phyloP scores from a whole-genome alignment of 2,888 invertebrate species.

The Brassicogethes aeneus region DNA sequence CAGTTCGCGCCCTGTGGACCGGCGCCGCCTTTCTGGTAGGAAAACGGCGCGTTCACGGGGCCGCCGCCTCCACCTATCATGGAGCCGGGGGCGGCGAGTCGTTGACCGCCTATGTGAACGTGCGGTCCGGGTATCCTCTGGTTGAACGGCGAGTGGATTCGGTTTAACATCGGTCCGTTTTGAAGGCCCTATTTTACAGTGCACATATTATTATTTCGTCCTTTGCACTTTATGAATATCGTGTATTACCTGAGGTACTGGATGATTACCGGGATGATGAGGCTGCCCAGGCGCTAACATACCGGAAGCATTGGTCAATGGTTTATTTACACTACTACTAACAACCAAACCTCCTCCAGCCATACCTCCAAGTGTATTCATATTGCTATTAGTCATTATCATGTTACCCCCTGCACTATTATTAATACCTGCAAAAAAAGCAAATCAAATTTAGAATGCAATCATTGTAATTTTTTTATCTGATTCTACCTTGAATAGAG shows the following conservation, averaged over 20 bases:
- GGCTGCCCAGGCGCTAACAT: constrained; percentile 53
- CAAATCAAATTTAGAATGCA: no score
- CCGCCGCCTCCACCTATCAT: constrained; percentile 41
- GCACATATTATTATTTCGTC: constrained; percentile 2
- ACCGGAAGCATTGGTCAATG: constrained; percentile 46
- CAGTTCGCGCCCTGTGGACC: constrained; percentile 40
- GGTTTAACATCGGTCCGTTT: constrained; percentile 67
- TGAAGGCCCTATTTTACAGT: constrained; percentile 56
- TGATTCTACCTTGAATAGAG: constrained; percentile 57
- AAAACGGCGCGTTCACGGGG: constrained; percentile 41
- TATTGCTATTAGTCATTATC: constrained; percentile 71
- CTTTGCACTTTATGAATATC: background rate
- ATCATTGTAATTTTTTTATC: no score
- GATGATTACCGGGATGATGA: constrained; percentile 33
- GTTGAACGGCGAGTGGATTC: constrained; percentile 38
- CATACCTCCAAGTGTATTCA: constrained; percentile 59
- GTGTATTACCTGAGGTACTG: background rate
- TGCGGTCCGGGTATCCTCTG: constrained; percentile 40
- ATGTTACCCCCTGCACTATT: constrained; percentile 58
- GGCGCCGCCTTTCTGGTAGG: constrained; percentile 50
- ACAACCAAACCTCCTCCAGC: constrained; percentile 63
- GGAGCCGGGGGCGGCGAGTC: constrained; percentile 52
- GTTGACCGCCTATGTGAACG: constrained; percentile 48
- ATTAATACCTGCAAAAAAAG: constrained; percentile 52
- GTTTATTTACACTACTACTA: constrained; percentile 68